Percentiles rank a stretch among this genome's conserved stretches.
phyloP scores from a whole-genome alignment of 1,140 invertebrate species.

The Anastrepha obliqua region DNA sequence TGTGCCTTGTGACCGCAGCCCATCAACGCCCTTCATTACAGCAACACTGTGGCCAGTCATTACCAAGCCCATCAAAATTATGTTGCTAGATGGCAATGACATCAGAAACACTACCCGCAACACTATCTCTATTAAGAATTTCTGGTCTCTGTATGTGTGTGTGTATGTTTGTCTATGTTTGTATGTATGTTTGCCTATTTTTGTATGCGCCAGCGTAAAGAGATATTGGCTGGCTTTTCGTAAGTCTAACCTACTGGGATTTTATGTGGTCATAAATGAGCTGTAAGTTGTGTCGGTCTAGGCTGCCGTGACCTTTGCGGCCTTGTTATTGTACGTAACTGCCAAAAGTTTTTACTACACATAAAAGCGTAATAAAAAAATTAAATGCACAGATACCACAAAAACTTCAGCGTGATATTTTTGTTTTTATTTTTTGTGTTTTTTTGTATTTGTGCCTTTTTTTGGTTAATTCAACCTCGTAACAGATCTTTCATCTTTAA shows the following conservation, averaged over 20 bases:
- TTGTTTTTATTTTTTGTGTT: not conserved
- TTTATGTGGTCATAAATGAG: not conserved
- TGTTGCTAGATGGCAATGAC: not conserved
- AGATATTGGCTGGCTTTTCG: not conserved
- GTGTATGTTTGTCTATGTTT: not conserved
- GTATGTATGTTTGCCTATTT: not conserved
- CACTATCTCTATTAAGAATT: not conserved
- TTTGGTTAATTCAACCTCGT: not conserved
- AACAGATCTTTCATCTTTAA: no score
- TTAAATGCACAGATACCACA: not conserved
- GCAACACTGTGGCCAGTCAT: not conserved
- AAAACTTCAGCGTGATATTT: not conserved
- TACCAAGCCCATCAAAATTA: not conserved
- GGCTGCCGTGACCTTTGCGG: not conserved
- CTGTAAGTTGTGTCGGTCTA: not conserved
- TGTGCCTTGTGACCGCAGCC: not conserved
- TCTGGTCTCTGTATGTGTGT: not conserved
- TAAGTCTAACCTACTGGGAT: not conserved
- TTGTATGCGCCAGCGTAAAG: not conserved
- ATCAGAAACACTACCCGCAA: not conserved
- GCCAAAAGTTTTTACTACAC: not conserved
- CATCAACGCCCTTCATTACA: not conserved
- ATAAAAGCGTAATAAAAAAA: not conserved
- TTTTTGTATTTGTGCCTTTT: not conserved
- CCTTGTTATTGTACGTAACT: not conserved